Conservation (phyloP, 64 coral and sea anemone genomes). For the Actinia tenebrosa region DNA sequence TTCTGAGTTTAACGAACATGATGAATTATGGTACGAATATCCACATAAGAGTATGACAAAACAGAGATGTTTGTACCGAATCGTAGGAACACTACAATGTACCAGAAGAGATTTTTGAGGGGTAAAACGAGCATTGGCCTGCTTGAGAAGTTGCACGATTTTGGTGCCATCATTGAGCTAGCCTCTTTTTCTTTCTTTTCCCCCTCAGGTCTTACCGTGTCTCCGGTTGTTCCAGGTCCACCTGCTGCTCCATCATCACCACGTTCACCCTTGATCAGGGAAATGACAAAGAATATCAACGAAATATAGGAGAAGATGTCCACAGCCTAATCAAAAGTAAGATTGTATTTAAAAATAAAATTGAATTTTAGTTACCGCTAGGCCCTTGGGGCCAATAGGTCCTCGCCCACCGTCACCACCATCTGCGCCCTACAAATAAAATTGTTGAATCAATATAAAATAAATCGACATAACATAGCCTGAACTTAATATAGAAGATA, state of each 20-base stretch:
- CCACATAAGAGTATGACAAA: too few relatives aligned
- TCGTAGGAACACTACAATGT: too few relatives aligned
- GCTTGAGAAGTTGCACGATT: too few relatives aligned
- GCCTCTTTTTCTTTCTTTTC: neutral
- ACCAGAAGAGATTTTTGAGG: too few relatives aligned
- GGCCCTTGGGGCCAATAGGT: constrained; percentile 3
- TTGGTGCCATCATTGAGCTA: neutral
- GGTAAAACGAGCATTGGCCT: too few relatives aligned
- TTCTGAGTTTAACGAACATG: too few relatives aligned
- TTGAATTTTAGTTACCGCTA: neutral
- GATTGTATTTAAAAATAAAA: neutral
- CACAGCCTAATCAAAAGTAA: neutral
- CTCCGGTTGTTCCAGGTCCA: neutral
- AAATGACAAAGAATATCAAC: neutral
- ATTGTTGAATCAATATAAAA: neutral
- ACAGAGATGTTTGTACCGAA: too few relatives aligned
- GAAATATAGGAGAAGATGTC: neutral
- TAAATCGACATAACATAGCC: too few relatives aligned
- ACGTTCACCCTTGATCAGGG: constrained; percentile 5
- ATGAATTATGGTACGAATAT: too few relatives aligned
- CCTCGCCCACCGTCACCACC: constrained; percentile 30
- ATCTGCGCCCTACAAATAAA: constrained; percentile 28
- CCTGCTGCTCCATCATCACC: constrained; percentile 4
- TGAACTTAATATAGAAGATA: too few relatives aligned
- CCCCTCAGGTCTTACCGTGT: neutral